phyloP scores from a whole-genome alignment of 2,888 invertebrate genomes.

The Diaperis boleti region DNA sequence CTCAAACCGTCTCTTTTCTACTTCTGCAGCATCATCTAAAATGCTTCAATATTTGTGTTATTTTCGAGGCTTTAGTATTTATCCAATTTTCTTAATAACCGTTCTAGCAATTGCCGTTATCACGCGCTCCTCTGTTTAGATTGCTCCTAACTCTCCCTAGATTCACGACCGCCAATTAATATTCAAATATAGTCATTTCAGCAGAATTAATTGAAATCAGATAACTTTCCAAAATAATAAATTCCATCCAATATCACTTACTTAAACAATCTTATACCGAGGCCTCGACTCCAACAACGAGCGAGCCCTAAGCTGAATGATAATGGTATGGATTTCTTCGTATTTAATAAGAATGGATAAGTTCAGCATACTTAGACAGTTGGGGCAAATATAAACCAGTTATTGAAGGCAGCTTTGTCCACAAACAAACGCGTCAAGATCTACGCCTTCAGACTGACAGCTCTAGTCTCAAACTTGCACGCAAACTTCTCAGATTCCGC shows the following conservation, averaged over 20 bases:
- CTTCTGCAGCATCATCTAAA: conserved; percentile 44
- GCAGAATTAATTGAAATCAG: conserved; percentile 40
- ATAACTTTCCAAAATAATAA: conserved; percentile 31
- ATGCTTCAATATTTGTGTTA: conserved; percentile 36
- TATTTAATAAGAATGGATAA: conserved; percentile 43
- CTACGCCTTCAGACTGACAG: conserved; percentile 40
- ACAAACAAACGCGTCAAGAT: conserved; percentile 40
- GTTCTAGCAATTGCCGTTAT: conserved; percentile 29
- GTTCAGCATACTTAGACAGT: conserved; percentile 42
- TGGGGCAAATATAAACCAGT: conserved; percentile 37
- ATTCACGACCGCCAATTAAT: conserved; percentile 36
- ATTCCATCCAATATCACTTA: conserved; percentile 26
- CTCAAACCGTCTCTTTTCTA: conserved; percentile 42
- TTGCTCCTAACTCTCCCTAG: conserved; percentile 21
- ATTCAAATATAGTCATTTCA: conserved; percentile 41
- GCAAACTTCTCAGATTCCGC: conserved; percentile 39
- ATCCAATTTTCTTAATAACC: conserved; percentile 38
- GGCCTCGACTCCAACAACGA: background rate
- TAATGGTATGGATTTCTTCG: conserved; percentile 33
- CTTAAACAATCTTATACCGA: conserved; percentile 11
- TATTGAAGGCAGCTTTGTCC: conserved; percentile 41
- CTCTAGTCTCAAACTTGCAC: conserved; percentile 35
- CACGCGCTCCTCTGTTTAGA: conserved; percentile 36
- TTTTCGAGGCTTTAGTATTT: conserved; percentile 14
- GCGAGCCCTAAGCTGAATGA: conserved; percentile 11